Conservation (phyloP, 2,113 vertebrate genomes). For the Rana temporaria region DNA sequence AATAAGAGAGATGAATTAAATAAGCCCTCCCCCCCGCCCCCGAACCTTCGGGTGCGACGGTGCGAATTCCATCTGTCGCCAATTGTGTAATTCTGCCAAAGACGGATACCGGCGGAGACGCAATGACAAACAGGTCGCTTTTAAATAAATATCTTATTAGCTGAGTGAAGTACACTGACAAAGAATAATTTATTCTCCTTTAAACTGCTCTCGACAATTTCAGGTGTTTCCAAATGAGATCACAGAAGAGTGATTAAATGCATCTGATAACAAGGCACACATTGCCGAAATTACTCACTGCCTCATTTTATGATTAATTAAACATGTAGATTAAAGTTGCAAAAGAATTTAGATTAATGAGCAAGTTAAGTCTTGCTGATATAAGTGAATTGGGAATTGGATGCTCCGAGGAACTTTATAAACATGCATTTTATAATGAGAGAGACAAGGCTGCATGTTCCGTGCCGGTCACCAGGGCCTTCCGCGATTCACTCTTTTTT, state of each 20-base stretch:
- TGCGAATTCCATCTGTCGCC: constrained; percentile 77
- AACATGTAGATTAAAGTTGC: constrained; percentile 94
- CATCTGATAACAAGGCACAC: constrained; percentile 87
- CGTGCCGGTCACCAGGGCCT: constrained; percentile 79
- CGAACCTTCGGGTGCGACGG: constrained; percentile 74
- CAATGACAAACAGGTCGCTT: constrained; percentile 85
- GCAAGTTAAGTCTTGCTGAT: constrained; percentile 88
- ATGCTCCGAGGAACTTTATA: constrained; percentile 85
- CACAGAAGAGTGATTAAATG: constrained; percentile 91
- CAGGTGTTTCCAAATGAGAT: constrained; percentile 94
- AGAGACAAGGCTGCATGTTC: constrained; percentile 85
- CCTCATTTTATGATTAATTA: constrained; percentile 97
- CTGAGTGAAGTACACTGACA: constrained; percentile 88
- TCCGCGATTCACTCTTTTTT: constrained; percentile 79
- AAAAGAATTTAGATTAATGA: constrained; percentile 92
- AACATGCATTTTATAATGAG: constrained; percentile 87
- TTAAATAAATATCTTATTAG: constrained; percentile 89
- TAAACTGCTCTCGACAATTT: constrained; percentile 85
- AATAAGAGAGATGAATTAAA: constrained; percentile 83
- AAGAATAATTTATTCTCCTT: constrained; percentile 87
- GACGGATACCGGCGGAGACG: constrained; percentile 83
- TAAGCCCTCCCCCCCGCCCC: constrained; percentile 74
- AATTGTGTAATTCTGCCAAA: constrained; percentile 80
- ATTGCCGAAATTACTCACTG: constrained; percentile 91
- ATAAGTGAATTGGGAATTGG: constrained; percentile 85